Evolutionary conservation across 30 jellyfish, hydroid and myxozoan species (phyloP), one percentile per base, ranked within the genome.

Genomic region (Pseudorhiza aurosa): DNA sequence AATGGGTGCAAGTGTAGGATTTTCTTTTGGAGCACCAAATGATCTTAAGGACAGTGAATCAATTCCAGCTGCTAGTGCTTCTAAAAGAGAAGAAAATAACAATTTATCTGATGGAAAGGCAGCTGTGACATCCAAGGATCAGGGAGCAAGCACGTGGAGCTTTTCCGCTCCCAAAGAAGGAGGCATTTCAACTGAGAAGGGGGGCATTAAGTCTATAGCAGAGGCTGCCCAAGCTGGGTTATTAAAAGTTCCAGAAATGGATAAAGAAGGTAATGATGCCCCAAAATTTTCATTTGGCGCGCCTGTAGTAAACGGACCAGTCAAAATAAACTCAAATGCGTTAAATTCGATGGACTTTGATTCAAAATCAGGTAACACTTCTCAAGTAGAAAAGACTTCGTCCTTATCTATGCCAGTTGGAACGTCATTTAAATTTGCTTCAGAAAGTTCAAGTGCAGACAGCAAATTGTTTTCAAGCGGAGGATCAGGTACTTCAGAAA

Each of bases 171-270:
- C 62, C n/a, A 17, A 8, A 47, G n/a, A 47, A 4, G 62, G 19
- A 39, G 7, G 58, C 4, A 0, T 57, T n/a, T n/a, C 65, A 1
- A 42, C 57, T 1, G 49, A 18, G 11, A 14, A 8, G 14, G 72
- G 44, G 11, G 72, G 63, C 19, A 49, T 71, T 8, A 45, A 17
- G 42, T 71, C 90, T 14, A 83, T 83, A 8, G 95, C 95, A 37
- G 77, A 83, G 12, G 95, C 95, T 1, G 95, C 95, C 33, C 59
- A 83, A 28, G 87, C 82, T n/a, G 95, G 95, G 18, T 37, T 83
- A 1, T 56, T 83, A 8, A 71, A 57, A 72, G 83, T 83, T 3
- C 95, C 95, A 4, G 77, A 42, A 35, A 27, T 58, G 5, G 64
- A 53, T 3, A 56, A 14, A 69, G 45, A 69, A 44, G 64, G 19